Evolutionary conservation across 2,797 vertebrate species (phyloP), one percentile per base, ranked within the genome.

Genomic region (Micromesistius poutassou): DNA sequence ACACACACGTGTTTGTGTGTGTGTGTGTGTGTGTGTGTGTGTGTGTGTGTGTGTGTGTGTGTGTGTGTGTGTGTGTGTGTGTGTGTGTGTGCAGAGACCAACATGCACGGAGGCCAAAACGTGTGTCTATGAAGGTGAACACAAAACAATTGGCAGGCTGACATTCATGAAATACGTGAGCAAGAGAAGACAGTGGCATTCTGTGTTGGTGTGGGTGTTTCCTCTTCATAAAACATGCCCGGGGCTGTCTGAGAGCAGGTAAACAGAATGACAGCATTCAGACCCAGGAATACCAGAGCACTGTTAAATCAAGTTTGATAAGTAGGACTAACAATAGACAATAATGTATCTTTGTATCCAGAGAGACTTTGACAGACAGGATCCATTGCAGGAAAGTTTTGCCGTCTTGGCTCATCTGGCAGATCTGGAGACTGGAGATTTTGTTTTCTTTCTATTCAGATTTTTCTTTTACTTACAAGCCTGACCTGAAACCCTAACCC

Each of bases 301-400:
- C 90, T 90, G 88, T 93, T 91, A 85, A 91, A 93, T 93, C 93
- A 93, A 91, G 92, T 94, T 91, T 88, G 91, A 94, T 94, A 84
- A 88, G 84, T 73, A 88, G 85, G 76, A 87, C 87, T 84, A 91
- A 94, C 90, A 94, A 93, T 90, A 90, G 89, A 94, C 93, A 93
- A 94, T 92, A 93, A 93, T 82, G 87, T 74, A 80, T 91, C 92
- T 94, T 94, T 94, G 93, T 95, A 22, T 78, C 87, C 77, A 84
- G 78, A 76, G 75, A 74, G 77, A 74, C 55, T 31, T 40, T 88
- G 90, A 93, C 70, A 77, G 86, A 90, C 88, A 82, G 80, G 33
- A 81, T 83, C 78, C 55, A 81, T 40, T 77, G 71, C 50, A 68
- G 71, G 28, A 10, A n/a, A 12, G 13, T 50, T 50, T 30, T 31